Base-by-base conservation (phyloP, 2,113 vertebrate genomes). In the Oreochromis tanganicae region DNA sequence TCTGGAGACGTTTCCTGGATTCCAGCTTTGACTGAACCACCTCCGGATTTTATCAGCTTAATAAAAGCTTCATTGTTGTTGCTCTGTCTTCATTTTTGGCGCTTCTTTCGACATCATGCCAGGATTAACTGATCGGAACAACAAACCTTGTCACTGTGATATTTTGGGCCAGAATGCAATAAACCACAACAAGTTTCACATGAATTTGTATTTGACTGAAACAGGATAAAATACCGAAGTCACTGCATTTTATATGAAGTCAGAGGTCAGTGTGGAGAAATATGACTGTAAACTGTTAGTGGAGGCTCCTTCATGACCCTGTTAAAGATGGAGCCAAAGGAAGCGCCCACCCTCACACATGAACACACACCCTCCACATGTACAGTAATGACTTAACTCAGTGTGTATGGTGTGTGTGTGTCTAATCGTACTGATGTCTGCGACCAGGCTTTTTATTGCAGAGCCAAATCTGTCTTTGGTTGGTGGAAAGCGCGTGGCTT, bases 211-310 rank as follows among this genome's bases (percentile, higher is more conserved):
- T 61, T 6, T 34, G 14, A 61, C 17, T 34, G 57, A 61, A 41
- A 24, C n/a, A 71, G 12, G 66, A 46, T 17, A 0, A 73, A 24
- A 43, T 0, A 14, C 2, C 9, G 13, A 71, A 71, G 38, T 24
- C 36, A 2, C n/a, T 21, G n/a, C 34, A 38, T 13, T 41, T 68
- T 2, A 41, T 68, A 8, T 0, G 3, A 68, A 14, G 36, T 71
- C 12, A 71, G 66, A 73, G 66, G 21, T 73, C 36, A 73, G 38
- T 27, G 7, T 73, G 66, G 8, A 10, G 21, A 46, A 75, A 73
- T 46, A 73, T 73, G 21, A 48, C 24, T 27, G 41, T 17, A 11
- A 17, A 2, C 41, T 75, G 66, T 71, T 71, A 21, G 63, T 43
- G 63, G 27, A 10, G 57, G 34, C 59, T 36, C 59, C 34, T 1